These are phyloP conservation scores for Campylomormyrus numenius DNA, from an alignment of 2,113 vertebrate species.

Conservation along the genomic window DNA sequence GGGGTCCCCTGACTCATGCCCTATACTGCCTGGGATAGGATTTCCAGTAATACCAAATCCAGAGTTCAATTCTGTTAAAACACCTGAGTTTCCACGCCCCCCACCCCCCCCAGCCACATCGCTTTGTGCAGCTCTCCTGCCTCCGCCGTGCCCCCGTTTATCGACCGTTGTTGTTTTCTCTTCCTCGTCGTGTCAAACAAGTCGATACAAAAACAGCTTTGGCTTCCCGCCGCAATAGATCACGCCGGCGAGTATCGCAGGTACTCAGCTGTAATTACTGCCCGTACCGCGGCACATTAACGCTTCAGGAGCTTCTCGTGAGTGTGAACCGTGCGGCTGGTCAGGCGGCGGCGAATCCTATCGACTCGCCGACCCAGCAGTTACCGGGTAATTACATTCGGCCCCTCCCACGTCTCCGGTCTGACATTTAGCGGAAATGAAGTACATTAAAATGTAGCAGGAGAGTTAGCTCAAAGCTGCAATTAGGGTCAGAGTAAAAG, in stretches of 20 bases:
- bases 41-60: neutral
- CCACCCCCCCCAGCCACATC: neutral
- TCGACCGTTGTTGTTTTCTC: neutral
- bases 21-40: neutral
- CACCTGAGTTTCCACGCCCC: neutral
- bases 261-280: neutral
- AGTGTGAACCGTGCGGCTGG: slow-evolving; percentile 28
- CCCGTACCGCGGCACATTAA: neutral
- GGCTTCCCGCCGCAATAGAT: neutral
- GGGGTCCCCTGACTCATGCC: neutral
- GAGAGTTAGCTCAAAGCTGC: slow-evolving; percentile 37
- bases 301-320: slow-evolving; percentile 8
- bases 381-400: slow-evolving; percentile 37
- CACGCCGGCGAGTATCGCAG: neutral
- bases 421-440: slow-evolving; percentile 42
- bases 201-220: neutral
- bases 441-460: slow-evolving; percentile 40
- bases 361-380: slow-evolving; percentile 33
- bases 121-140: neutral
- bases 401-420: slow-evolving; percentile 21
- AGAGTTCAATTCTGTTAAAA: neutral
- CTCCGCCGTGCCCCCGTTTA: neutral
- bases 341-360: slow-evolving; percentile 8
- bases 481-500: slow-evolving; percentile 42
- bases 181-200: neutral